Conservation (phyloP, 2,113 vertebrate genomes). For the Oryzias melastigma region DNA sequence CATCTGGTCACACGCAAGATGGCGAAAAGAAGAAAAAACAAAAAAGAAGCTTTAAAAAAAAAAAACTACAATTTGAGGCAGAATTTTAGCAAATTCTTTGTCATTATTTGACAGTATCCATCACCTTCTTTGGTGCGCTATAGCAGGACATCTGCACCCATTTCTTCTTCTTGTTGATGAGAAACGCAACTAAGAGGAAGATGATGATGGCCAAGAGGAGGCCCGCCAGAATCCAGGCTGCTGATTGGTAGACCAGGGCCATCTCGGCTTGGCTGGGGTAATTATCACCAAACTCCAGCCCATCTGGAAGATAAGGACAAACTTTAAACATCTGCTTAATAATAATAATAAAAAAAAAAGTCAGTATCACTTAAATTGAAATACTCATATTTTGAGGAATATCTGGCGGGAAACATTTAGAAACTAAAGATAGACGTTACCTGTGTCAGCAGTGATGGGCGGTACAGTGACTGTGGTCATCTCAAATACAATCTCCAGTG, state of each 20-base stretch:
- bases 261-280: constrained; percentile 72
- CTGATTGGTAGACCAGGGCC: constrained; percentile 81
- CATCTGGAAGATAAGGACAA: constrained; percentile 49
- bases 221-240: constrained; percentile 81
- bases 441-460: constrained; percentile 62
- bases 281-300: constrained; percentile 42
- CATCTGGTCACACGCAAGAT: too few species aligned
- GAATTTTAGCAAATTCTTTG: background rate
- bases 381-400: constrained; percentile 14
- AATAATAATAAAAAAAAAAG: background rate
- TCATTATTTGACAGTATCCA: constrained; percentile 2
- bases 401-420: background rate
- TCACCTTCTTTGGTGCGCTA: constrained; percentile 81
- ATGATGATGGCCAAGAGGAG: constrained; percentile 78
- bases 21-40: too few species aligned
- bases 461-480: constrained; percentile 58
- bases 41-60: too few species aligned
- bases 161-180: constrained; percentile 81
- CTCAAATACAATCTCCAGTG: constrained; percentile 32
- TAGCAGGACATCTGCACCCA: constrained; percentile 85
- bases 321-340: background rate
- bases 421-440: constrained; percentile 38
- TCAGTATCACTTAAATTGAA: background rate
- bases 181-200: constrained; percentile 73
- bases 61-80: too few species aligned